These are phyloP conservation scores for Amblyjoppa fuscipennis DNA, from an alignment of 2,888 invertebrate species.

Conservation along the genomic window DNA sequence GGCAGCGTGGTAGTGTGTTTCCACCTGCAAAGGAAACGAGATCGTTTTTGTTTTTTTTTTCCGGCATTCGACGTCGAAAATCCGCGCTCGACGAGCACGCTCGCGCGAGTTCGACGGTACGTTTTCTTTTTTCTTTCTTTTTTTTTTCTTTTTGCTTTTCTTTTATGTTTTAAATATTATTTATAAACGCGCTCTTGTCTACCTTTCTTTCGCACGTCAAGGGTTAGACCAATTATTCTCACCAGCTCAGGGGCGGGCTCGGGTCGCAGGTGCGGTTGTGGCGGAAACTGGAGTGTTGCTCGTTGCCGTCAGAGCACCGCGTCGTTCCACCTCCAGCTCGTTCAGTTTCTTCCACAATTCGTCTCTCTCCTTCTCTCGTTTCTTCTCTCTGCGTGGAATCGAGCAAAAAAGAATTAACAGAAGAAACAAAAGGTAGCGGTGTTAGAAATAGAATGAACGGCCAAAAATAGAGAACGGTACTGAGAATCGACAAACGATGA, in stretches of 20 bases:
- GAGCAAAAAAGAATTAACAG: background rate
- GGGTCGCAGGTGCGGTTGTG: constrained; percentile 82
- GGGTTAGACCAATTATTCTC: constrained; percentile 71
- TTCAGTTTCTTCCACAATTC: constrained; percentile 98
- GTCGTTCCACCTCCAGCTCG: constrained; percentile 91
- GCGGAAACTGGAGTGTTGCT: constrained; percentile 83
- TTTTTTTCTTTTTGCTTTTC: constrained; percentile 2
- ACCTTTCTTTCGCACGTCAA: constrained; percentile 42
- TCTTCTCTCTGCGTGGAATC: constrained; percentile 87
- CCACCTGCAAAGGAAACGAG: constrained; percentile 79
- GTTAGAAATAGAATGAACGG: background rate
- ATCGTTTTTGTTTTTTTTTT: constrained; percentile 47
- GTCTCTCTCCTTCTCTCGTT: constrained; percentile 98
- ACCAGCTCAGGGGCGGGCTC: constrained; percentile 84
- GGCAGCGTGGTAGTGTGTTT: constrained; percentile 83
- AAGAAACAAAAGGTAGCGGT: background rate
- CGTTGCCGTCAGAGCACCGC: constrained; percentile 77
- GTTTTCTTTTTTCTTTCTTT: constrained; percentile 24
- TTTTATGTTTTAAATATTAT: constrained; percentile 1
- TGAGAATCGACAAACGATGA: too few relatives aligned
- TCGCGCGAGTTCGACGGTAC: constrained; percentile 9
- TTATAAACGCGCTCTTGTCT: constrained; percentile 18
- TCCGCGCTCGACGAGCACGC: constrained; percentile 1
- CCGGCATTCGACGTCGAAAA: constrained; percentile 16
- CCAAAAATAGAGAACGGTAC: too few relatives aligned